phyloP scores from a whole-genome alignment of 2,113 vertebrate genomes.

The Sinocyclocheilus grahami region DNA sequence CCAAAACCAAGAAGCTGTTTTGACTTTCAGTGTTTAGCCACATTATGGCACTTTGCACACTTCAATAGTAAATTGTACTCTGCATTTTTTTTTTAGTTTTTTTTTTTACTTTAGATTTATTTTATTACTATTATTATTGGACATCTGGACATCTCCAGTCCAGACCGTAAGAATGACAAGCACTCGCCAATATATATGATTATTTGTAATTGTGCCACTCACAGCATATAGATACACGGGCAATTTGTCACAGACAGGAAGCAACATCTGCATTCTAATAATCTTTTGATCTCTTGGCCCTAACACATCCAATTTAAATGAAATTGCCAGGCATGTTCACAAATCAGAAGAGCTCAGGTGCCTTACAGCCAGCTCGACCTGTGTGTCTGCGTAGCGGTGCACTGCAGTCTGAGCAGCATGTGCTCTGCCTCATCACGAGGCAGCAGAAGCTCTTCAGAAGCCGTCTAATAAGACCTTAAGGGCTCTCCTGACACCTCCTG shows the following conservation, averaged over 20 bases:
- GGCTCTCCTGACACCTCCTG: slow-evolving; percentile 47
- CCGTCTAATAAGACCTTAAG: slow-evolving; percentile 55
- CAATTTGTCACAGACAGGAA: not conserved
- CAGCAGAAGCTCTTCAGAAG: slow-evolving; percentile 36
- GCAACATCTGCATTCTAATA: not conserved
- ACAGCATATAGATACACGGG: not conserved
- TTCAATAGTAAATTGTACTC: not conserved
- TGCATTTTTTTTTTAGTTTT: not conserved
- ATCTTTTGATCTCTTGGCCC: not conserved
- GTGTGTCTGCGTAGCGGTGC: not conserved
- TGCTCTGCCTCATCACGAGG: slow-evolving; percentile 34
- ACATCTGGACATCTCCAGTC: not conserved
- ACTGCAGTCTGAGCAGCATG: slow-evolving; percentile 24
- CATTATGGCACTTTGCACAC: not conserved
- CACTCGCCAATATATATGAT: not conserved
- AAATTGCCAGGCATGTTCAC: not conserved
- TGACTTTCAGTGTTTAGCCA: not conserved
- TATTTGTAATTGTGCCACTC: not conserved
- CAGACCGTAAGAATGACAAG: not conserved
- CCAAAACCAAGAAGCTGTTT: not conserved
- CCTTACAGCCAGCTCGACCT: slow-evolving; percentile 9
- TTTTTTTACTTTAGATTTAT: not conserved
- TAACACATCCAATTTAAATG: slow-evolving; percentile 25
- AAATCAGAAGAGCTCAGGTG: not conserved
- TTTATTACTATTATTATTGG: not conserved